phyloP scores from a whole-genome alignment of 2,113 vertebrate species.

The Globicephala melas region DNA sequence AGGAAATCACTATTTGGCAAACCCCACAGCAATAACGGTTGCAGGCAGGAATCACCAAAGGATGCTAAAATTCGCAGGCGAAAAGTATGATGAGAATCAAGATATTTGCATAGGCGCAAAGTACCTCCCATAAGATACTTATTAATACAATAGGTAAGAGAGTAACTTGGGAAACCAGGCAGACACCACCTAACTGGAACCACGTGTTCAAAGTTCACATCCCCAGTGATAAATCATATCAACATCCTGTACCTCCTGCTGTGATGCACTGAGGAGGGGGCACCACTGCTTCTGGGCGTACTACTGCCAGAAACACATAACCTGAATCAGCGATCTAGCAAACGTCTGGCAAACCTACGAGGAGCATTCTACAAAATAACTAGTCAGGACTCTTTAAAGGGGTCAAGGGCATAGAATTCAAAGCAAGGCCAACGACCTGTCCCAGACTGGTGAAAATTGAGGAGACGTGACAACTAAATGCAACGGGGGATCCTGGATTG shows the following conservation, averaged over 20 bases:
- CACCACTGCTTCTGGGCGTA: neutral
- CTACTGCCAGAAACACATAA: neutral
- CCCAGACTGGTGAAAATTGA: neutral
- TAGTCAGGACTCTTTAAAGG: neutral
- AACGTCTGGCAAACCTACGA: neutral
- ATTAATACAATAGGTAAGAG: neutral
- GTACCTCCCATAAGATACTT: neutral
- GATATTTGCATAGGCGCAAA: neutral
- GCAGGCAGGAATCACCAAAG: neutral
- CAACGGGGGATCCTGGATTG: neutral
- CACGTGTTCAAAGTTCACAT: neutral
- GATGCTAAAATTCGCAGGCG: neutral
- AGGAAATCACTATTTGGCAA: slow-evolving; percentile 12
- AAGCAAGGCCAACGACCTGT: neutral
- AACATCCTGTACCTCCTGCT: accelerated
- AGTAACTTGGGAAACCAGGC: neutral
- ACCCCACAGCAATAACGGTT: neutral
- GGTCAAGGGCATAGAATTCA: neutral
- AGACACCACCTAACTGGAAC: neutral
- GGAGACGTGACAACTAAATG: neutral
- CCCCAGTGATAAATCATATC: neutral
- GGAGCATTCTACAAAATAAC: neutral
- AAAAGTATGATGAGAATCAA: neutral
- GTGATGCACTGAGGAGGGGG: accelerated
- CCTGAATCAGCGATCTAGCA: neutral